These are phyloP conservation scores for Rotaria macrura DNA, from an alignment of 2,888 invertebrate genomes.

Conservation along the genomic window DNA sequence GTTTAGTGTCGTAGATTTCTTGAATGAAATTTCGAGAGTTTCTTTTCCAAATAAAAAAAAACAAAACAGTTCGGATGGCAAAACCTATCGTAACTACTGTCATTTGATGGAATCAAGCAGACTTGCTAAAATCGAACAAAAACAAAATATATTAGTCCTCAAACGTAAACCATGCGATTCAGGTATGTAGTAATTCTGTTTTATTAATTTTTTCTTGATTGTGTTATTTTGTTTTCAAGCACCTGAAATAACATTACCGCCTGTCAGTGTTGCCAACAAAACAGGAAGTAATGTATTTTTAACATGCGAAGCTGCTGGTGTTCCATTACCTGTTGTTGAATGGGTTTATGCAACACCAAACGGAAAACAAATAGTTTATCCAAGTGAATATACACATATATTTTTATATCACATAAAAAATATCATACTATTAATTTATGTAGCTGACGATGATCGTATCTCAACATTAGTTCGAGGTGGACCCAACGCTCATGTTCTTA, in stretches of 20 bases:
- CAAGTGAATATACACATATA: background rate
- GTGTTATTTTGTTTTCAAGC: background rate
- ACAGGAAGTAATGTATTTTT: conserved; percentile 14
- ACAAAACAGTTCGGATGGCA: conserved; percentile 4
- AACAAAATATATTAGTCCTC: background rate
- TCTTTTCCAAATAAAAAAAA: background rate
- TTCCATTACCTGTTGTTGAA: conserved; percentile 12
- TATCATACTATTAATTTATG: background rate
- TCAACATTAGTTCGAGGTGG: conserved; percentile 20
- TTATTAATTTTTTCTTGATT: no score
- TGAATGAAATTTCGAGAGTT: background rate
- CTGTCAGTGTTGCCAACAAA: background rate
- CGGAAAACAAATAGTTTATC: background rate
- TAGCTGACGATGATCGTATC: conserved; percentile 19
- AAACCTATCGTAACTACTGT: background rate
- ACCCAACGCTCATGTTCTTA: conserved; percentile 11
- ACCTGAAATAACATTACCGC: conserved; percentile 13
- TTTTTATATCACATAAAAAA: no score
- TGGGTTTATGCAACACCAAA: background rate
- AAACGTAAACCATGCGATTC: conserved; percentile 21
- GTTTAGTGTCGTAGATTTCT: background rate
- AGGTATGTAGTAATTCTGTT: background rate
- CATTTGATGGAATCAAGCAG: conserved; percentile 11
- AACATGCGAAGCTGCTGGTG: conserved; percentile 20
- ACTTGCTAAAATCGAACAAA: conserved; percentile 4